Percentiles rank a stretch among this genome's conserved stretches.
phyloP scores from a whole-genome alignment of 2,113 vertebrate species.

The Brachypteracias leptosomus region DNA sequence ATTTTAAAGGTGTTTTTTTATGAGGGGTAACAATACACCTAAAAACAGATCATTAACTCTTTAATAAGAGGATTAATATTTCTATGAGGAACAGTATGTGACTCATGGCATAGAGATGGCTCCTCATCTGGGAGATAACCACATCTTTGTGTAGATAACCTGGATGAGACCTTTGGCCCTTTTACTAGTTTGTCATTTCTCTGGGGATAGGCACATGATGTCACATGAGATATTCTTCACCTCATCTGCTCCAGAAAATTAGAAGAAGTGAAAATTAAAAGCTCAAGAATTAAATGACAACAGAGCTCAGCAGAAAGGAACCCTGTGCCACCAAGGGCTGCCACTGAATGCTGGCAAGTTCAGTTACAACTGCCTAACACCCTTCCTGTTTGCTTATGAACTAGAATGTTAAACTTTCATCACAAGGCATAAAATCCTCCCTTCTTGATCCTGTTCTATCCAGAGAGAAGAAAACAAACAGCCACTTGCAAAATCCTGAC shows the following conservation, averaged over 20 bases:
- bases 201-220: rapidly evolving
- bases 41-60: neutral
- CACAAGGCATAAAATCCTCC: neutral
- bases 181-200: neutral
- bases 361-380: neutral
- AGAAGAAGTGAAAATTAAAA: neutral
- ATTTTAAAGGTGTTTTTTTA: neutral
- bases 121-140: neutral
- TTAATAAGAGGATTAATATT: neutral
- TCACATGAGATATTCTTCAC: neutral
- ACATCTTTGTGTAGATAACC: neutral
- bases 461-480: neutral
- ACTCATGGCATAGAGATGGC: neutral
- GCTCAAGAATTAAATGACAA: neutral
- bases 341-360: neutral
- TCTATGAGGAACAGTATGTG: neutral
- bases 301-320: neutral
- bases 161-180: neutral
- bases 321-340: neutral
- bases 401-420: neutral
- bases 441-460: neutral
- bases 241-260: neutral
- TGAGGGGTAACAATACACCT: neutral
- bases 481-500: neutral
- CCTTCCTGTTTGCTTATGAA: neutral